Evolutionary conservation across 2,113 vertebrate species (phyloP).

Genomic region (Athene cunicularia): DNA sequence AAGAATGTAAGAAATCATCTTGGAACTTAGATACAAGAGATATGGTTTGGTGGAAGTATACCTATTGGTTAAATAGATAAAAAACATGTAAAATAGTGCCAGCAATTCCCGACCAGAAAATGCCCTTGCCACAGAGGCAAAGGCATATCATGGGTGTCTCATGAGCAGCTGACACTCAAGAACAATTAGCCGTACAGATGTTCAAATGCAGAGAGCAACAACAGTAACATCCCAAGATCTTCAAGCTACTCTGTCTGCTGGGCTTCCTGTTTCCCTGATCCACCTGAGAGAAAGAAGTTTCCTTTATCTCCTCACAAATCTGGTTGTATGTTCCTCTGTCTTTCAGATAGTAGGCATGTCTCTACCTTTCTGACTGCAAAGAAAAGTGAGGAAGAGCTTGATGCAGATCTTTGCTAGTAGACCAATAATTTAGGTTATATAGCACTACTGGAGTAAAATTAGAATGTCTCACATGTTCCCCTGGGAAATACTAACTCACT

Average conservation of each 20-base stretch:
- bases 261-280: neutral
- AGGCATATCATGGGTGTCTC: neutral
- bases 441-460: neutral
- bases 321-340: neutral
- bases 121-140: rapidly evolving
- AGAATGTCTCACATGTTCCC: neutral
- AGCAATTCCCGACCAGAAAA: neutral
- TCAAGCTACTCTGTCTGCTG: neutral
- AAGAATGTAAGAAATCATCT: neutral
- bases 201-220: neutral
- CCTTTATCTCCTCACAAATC: neutral
- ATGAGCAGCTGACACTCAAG: neutral
- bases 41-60: neutral
- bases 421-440: neutral
- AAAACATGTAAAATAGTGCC: neutral
- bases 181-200: neutral
- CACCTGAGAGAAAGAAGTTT: neutral
- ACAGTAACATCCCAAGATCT: neutral
- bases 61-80: neutral
- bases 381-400: neutral
- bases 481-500: neutral
- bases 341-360: neutral
- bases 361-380: neutral
- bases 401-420: neutral
- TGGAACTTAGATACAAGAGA: neutral